Evolutionary conservation across 2,888 invertebrate genomes (phyloP), one percentile per base, ranked within the genome.

Genomic region (Ichneumoninae sp.): DNA sequence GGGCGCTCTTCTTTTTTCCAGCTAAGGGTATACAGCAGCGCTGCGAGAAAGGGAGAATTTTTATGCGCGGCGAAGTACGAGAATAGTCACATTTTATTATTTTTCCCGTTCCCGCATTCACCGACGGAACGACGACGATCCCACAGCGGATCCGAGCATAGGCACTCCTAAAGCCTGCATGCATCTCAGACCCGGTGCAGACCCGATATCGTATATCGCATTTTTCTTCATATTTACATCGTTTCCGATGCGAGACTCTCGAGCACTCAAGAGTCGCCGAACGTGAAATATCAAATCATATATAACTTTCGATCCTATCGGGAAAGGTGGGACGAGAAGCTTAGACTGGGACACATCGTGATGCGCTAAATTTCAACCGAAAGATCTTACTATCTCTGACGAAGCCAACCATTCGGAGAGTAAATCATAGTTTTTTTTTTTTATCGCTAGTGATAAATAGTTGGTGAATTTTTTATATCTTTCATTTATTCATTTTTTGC

Each of bases 181-280:
- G 50, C 68, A 22, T n/a, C 71, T n/a, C 26, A 47, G 68, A 47
- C 16, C 19, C 70, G 36, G 6, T 71, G 50, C 75, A 76, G 26
- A 26, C 16, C 52, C 22, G 19, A n/a, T 40, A 72, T 44, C 78
- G 47, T 62, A 60, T 80, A 62, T 83, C 71, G 22, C 70, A 76
- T 70, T 65, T 68, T 76, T 80, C 57, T 60, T 50, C 44, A 66
- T 83, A 83, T 83, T 83, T 80, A 80, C 75, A 72, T 76, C 80
- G 47, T 72, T 71, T 60, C 50, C 57, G 57, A 80, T 68, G 71
- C 71, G 22, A 47, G 52, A 22, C 36, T 57, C 47, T 19, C 71
- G 60, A 83, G 83, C 76, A 80, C 83, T 80, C 71, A 16, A 68
- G 71, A 80, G 71, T 66, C 72, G 26, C 72, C 72, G 60, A 57